phyloP scores from a whole-genome alignment of 2,113 vertebrate species.

The Chamaetylas fuelleborni region DNA sequence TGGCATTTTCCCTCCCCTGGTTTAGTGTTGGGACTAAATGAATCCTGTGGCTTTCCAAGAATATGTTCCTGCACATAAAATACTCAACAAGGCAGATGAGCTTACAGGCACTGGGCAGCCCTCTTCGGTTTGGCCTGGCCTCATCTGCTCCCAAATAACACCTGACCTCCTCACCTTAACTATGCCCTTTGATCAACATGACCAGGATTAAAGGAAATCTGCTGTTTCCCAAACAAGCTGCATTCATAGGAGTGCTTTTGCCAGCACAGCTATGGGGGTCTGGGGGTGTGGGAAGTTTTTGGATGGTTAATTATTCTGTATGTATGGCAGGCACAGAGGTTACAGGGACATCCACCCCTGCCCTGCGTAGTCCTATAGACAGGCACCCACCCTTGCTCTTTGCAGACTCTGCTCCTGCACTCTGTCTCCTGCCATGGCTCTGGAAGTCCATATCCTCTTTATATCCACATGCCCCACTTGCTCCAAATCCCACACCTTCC shows the following conservation, averaged over 20 bases:
- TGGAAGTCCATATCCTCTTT: neutral
- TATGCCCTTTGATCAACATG: neutral
- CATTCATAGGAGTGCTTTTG: neutral
- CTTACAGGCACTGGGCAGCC: neutral
- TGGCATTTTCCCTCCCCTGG: neutral
- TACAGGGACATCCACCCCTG: neutral
- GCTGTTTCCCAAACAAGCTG: neutral
- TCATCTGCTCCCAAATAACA: neutral
- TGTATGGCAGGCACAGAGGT: fast-evolving
- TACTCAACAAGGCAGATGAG: neutral
- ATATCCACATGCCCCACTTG: neutral
- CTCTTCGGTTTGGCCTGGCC: neutral
- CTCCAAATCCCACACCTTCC: neutral
- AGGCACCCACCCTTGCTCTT: neutral
- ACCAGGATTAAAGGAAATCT: neutral
- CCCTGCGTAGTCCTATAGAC: neutral
- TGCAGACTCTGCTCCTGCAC: neutral
- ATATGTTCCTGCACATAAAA: neutral
- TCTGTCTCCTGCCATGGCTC: neutral
- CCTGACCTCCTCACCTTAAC: neutral
- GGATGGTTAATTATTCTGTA: neutral
- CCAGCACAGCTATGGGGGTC: neutral
- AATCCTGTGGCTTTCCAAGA: neutral
- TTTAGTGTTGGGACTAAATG: neutral
- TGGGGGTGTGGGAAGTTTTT: fast-evolving